phyloP scores from a whole-genome alignment of 2,113 vertebrate genomes.

The Euleptes europaea region DNA sequence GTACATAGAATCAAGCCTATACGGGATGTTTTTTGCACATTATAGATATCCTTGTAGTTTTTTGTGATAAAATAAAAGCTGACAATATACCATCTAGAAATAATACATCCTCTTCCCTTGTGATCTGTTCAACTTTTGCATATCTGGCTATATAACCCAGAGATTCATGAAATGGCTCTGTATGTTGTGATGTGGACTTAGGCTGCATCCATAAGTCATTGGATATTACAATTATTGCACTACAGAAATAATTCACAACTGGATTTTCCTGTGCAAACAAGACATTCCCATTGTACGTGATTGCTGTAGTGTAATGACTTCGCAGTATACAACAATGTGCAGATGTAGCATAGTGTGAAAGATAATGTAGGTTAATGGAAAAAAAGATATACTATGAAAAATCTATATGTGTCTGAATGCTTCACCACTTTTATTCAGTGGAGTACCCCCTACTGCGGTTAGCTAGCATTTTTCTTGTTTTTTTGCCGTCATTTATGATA shows the following conservation, averaged over 20 bases:
- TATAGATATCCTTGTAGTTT: background rate
- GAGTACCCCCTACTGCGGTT: background rate
- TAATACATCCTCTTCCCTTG: background rate
- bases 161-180: no score
- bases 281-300: no score
- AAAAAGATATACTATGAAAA: background rate
- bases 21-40: background rate
- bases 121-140: background rate
- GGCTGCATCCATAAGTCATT: no score
- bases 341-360: background rate
- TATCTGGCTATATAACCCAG: background rate
- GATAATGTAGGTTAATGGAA: background rate
- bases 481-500: slow-evolving; percentile 1
- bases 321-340: no score
- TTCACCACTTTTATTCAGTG: background rate
- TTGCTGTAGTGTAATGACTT: no score
- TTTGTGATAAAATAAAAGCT: background rate
- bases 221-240: no score
- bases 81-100: background rate
- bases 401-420: background rate
- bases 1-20: no score
- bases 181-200: no score
- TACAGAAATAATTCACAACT: no score
- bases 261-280: no score
- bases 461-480: background rate